phyloP scores from a whole-genome alignment of 1,140 invertebrate species.

The Apis cerana region DNA sequence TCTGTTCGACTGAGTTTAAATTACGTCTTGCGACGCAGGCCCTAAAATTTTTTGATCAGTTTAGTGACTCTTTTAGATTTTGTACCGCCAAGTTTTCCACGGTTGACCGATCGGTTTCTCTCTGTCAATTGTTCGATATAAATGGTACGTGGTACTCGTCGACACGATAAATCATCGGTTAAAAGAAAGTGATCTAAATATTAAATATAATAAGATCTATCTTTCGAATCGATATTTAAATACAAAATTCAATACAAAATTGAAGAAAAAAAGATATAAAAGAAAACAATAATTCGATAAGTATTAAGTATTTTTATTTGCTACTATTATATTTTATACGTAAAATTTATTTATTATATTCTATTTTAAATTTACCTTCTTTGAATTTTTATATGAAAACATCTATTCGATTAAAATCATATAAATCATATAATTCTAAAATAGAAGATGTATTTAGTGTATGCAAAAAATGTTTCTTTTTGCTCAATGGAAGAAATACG shows the following conservation, averaged over 20 bases:
- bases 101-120: conserved; percentile 60
- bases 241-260: too few relatives aligned
- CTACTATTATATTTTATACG: too few relatives aligned
- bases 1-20: background rate
- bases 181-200: conserved; percentile 1
- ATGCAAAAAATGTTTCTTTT: too few relatives aligned
- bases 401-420: too few relatives aligned
- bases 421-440: too few relatives aligned
- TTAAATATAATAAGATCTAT: background rate
- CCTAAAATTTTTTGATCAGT: conserved; percentile 24
- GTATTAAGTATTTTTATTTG: too few relatives aligned
- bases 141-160: conserved; percentile 49
- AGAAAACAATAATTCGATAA: too few relatives aligned
- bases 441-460: too few relatives aligned
- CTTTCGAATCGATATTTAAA: background rate
- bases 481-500: too few relatives aligned
- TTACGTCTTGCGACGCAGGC: background rate
- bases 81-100: conserved; percentile 29
- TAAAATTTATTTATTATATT: too few relatives aligned
- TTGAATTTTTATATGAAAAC: too few relatives aligned
- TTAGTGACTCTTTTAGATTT: conserved; percentile 25
- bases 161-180: conserved; percentile 47
- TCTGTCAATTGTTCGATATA: conserved; percentile 15
- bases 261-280: background rate
- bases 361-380: too few relatives aligned